A percentile compares a stretch with the other conserved stretches of the same genome.
Evolutionary conservation across 2,113 vertebrate genomes (phyloP).

Genomic region (Thermophis baileyi): DNA sequence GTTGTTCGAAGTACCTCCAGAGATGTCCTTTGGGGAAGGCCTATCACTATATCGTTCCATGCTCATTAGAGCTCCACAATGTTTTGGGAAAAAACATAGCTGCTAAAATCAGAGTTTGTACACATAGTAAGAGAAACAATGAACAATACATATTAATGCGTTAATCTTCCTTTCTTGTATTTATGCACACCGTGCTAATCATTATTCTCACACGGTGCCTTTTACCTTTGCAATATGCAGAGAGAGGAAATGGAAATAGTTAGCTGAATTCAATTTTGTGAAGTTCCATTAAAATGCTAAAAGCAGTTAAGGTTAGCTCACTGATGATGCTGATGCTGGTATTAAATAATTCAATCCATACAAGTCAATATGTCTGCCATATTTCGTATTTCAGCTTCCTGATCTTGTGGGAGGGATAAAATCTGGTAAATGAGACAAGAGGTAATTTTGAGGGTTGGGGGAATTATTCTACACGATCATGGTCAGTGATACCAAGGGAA

Average conservation of each 20-base stretch:
- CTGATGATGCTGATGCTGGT: not conserved
- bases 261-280: not conserved
- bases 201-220: not conserved
- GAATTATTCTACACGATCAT: not conserved
- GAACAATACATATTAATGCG: not conserved
- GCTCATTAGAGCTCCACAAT: not conserved
- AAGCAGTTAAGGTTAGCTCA: not conserved
- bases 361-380: not conserved
- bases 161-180: not conserved
- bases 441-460: not conserved
- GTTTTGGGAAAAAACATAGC: not conserved
- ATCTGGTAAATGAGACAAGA: not conserved
- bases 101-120: not conserved
- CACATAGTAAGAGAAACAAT: not conserved
- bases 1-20: not conserved
- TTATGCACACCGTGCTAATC: not conserved
- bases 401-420: not conserved
- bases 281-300: not conserved
- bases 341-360: not conserved
- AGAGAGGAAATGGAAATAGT: not conserved
- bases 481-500: not conserved
- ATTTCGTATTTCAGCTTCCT: not conserved
- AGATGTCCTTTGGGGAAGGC: not conserved
- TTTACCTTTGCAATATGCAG: not conserved
- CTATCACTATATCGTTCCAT: not conserved